Conservation (phyloP, 2,888 invertebrate species). For the Serripes groenlandicus region DNA sequence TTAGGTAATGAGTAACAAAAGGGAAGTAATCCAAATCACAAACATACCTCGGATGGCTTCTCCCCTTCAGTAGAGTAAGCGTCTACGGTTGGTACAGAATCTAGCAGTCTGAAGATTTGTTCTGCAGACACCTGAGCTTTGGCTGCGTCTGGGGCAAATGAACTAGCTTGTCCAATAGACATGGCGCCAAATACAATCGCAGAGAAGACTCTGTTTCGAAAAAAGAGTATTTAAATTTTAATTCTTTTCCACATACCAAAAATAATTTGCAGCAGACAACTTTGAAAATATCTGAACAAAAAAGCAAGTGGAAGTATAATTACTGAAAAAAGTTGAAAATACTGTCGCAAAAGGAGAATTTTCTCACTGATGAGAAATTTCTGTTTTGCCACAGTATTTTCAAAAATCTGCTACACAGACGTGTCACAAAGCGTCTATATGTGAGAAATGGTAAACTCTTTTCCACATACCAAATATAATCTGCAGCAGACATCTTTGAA, state of each 20-base stretch:
- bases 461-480: too few species aligned
- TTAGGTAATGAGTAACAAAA: too few species aligned
- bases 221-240: neutral
- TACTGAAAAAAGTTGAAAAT: neutral
- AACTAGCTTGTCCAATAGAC: slow-evolving; percentile 80
- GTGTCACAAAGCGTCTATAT: neutral
- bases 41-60: slow-evolving; percentile 67
- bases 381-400: neutral
- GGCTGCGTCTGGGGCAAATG: slow-evolving; percentile 82
- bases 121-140: slow-evolving; percentile 83
- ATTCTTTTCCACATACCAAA: neutral
- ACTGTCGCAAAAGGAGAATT: neutral
- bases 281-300: too few species aligned
- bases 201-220: slow-evolving; percentile 73
- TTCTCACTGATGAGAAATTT: neutral
- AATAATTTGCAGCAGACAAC: too few species aligned
- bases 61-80: slow-evolving; percentile 75
- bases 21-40: too few species aligned
- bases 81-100: slow-evolving; percentile 80
- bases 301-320: too few species aligned
- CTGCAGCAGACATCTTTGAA: too few species aligned
- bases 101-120: slow-evolving; percentile 82
- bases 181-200: slow-evolving; percentile 82
- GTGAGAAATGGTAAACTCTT: too few species aligned
- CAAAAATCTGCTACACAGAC: neutral